phyloP scores from a whole-genome alignment of 2,113 vertebrate species.

The Eolophus roseicapilla region DNA sequence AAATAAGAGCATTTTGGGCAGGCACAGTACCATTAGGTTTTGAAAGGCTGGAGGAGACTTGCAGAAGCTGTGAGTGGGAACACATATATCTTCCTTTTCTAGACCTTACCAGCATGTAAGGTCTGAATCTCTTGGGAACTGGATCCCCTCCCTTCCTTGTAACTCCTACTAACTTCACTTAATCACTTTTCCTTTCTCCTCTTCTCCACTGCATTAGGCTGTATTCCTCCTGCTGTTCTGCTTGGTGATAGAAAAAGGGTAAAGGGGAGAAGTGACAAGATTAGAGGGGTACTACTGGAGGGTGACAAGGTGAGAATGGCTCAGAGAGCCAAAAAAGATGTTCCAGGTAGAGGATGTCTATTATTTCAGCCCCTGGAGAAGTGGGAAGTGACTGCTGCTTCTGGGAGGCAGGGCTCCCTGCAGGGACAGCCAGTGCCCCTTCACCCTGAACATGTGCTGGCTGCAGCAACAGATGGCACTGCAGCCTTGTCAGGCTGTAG shows the following conservation, averaged over 20 bases:
- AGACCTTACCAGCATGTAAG: neutral
- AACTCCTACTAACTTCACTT: neutral
- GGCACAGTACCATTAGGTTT: fast-evolving
- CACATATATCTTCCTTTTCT: neutral
- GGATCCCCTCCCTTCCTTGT: neutral
- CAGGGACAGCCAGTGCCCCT: neutral
- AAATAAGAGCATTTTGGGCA: neutral
- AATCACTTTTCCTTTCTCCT: neutral
- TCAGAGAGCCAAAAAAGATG: neutral
- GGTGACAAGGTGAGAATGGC: neutral
- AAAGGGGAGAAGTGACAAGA: neutral
- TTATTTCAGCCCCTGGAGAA: neutral
- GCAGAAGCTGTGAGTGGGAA: neutral
- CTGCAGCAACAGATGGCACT: neutral
- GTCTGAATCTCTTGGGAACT: neutral
- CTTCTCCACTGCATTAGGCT: neutral
- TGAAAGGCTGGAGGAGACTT: neutral
- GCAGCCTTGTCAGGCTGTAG: neutral
- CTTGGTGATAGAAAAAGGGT: neutral
- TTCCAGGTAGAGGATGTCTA: neutral
- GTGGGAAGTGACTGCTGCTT: neutral
- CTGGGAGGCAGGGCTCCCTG: neutral
- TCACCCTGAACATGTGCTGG: fast-evolving
- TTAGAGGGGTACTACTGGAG: neutral
- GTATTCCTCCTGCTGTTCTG: neutral